Evolutionary conservation across 2,113 vertebrate genomes (phyloP), one percentile per base, ranked within the genome.

Genomic region (Odocoileus virginianus): DNA sequence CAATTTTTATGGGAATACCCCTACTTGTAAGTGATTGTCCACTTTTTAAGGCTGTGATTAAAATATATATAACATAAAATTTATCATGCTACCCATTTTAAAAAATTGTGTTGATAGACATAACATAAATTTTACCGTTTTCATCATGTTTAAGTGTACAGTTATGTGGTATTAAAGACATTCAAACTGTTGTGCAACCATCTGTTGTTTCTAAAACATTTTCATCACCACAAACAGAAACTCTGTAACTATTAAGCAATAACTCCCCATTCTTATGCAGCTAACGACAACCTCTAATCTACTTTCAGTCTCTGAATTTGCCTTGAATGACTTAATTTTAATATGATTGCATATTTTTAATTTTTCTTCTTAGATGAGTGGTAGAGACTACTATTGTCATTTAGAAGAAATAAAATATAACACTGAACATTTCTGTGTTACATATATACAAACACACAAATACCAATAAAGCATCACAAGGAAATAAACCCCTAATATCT

Each of bases 311-410:
- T 93, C 17, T 88, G 43, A 71, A 61, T 97, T 95, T 95, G 33
- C 33, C n/a, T 96, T 96, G 58, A 84, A 93, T 92, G 84, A 88
- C 28, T 91, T 21, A 13, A 30, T 94, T 97, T 94, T 89, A 96
- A 78, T 78, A 64, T 60, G 23, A 64, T 84, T 97, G 12, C 96
- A 60, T 54, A 79, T 97, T 98, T 91, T 84, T n/a, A 54, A 76
- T 54, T 92, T 97, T 93, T 71, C 8, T 9, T 47, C 14, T 84
- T 95, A 6, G 23, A 30, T 93, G 55, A 92, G 94, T 64, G 3
- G 3, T 97, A 83, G 64, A 95, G 5, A 87, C 50, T 88, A 47
- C 52, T 55, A 9, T 84, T 87, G 15, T 81, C 50, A 43, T 61
- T 67, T 88, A 87, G 40, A 89, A 96, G n/a, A 74, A 91, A 27